Evolutionary conservation across 2,888 invertebrate species (phyloP), one percentile per base, ranked within the genome.

Genomic region (Axea sp.): DNA sequence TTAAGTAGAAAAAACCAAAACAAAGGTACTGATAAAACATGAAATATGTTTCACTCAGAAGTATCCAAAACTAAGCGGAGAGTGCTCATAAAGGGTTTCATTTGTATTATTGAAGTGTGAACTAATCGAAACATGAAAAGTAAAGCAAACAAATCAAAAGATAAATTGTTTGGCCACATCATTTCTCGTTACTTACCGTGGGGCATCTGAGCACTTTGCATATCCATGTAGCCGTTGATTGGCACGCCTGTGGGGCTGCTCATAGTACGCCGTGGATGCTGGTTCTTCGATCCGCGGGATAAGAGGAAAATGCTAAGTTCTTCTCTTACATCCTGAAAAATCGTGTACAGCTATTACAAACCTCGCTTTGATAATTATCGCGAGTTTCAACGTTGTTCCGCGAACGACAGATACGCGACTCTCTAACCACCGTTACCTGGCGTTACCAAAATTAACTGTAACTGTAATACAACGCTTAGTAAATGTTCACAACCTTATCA

Each of bases 141-240:
- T 11, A n/a, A 30, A 3, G 12, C 33, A 4, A 28, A 6, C 5
- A 14, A 8, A 19, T 8, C 14, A 47, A 31, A 8, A 14, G 15
- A 14, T 9, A 9, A 15, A 19, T 19, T 5, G 9, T 2, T 30
- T 7, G 22, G 1, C 2, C 8, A 64, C 53, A 2, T 22, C 17
- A 11, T 43, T 59, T 26, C 4, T 8, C 7, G 41, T 6, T 55
- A 80, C 82, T 85, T 65, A 87, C 87, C 78, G 64, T 81, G 81
- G 82, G 84, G 82, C 81, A 85, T 83, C 77, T 86, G 86, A 71
- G 81, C 82, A 73, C 82, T 85, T 64, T 82, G 79, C 75, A 85
- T 79, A 81, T 86, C 86, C 86, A 87, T 87, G 82, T 84, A 83
- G 77, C 81, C 83, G 78, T 81, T 78, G 37, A 71, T 76, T 79